A percentile compares a stretch with the other conserved stretches of the same genome.
Evolutionary conservation across 2,113 vertebrate species (phyloP).

Genomic region (Casuarius casuarius): DNA sequence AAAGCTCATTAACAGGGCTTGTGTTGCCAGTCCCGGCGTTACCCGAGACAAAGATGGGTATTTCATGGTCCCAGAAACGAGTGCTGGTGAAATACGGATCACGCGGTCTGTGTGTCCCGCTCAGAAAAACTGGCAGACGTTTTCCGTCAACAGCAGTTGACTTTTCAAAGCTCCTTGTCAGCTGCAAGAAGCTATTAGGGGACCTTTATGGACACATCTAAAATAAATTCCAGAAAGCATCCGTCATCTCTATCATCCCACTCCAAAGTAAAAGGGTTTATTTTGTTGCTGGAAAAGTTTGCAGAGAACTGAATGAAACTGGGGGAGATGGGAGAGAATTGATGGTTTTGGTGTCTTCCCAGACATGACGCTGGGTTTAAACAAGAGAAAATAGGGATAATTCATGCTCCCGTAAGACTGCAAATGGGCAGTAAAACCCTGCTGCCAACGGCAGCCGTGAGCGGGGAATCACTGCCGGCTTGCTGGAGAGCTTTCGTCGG

Average conservation of each 20-base stretch:
- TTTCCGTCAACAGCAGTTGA: slow-evolving; percentile 54
- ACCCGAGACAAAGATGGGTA: background rate
- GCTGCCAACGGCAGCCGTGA: background rate
- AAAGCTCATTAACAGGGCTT: background rate
- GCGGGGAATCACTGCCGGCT: background rate
- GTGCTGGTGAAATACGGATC: background rate
- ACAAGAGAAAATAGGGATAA: background rate
- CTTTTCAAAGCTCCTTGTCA: slow-evolving; percentile 29
- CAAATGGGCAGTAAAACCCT: background rate
- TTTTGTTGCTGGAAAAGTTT: background rate
- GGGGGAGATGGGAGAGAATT: background rate
- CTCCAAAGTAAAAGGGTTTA: background rate
- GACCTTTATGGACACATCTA: slow-evolving; percentile 11
- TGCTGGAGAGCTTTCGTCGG: background rate
- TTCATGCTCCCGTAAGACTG: background rate
- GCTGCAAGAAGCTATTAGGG: slow-evolving; percentile 47
- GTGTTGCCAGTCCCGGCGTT: fast-evolving
- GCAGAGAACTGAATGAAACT: background rate
- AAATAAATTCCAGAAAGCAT: slow-evolving; percentile 45
- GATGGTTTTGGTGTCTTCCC: background rate
- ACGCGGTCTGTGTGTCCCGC: background rate
- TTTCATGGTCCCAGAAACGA: background rate
- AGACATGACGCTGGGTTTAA: background rate
- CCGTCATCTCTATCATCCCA: background rate
- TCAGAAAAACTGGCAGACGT: background rate